Conservation (phyloP, 2,797 vertebrate genomes). For the Aulostomus chinensis region DNA sequence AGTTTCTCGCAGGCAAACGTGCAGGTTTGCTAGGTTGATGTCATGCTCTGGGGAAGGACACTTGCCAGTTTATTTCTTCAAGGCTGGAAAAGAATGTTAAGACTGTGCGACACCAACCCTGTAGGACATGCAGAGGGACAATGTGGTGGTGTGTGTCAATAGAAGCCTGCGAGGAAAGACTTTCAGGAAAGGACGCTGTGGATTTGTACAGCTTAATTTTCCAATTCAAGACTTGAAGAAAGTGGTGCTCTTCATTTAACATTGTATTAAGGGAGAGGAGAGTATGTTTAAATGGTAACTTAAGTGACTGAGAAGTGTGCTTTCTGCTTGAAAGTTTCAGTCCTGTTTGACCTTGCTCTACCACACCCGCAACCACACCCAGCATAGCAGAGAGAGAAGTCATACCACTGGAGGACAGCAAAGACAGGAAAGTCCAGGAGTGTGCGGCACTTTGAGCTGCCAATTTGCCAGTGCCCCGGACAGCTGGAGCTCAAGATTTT, state of each 20-base stretch:
- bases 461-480: too few species aligned
- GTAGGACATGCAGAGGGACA: constrained; percentile 11
- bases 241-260: constrained; percentile 8
- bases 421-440: too few species aligned
- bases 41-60: constrained; percentile 75
- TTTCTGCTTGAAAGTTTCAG: too few species aligned
- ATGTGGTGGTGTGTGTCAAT: constrained; percentile 14
- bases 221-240: constrained; percentile 7
- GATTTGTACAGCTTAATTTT: constrained; percentile 35
- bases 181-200: constrained; percentile 26
- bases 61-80: constrained; percentile 65
- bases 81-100: constrained; percentile 68
- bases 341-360: too few species aligned
- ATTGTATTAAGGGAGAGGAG: constrained; percentile 9
- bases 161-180: constrained; percentile 35
- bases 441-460: neutral
- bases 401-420: too few species aligned
- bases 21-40: constrained; percentile 80
- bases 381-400: neutral
- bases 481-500: too few species aligned
- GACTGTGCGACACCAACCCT: constrained; percentile 37
- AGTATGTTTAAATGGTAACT: neutral
- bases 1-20: constrained; percentile 79
- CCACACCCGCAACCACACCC: too few species aligned
- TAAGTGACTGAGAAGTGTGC: too few species aligned